These are phyloP conservation scores for Leptinotarsa peninsularis DNA, from an alignment of 2,888 invertebrate genomes.

Conservation along the genomic window DNA sequence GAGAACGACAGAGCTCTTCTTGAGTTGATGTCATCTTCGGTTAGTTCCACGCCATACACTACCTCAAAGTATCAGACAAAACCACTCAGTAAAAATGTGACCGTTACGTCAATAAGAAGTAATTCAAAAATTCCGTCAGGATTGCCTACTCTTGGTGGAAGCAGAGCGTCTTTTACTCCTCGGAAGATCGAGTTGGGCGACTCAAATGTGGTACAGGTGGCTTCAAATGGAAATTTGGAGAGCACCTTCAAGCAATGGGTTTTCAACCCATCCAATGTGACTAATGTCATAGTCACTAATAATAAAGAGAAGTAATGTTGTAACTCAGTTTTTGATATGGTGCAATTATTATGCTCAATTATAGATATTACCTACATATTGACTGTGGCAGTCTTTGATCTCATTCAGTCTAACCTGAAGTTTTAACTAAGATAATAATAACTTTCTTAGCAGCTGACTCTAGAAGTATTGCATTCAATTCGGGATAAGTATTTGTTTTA, in stretches of 20 bases:
- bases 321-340: not conserved
- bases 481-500: too few relatives aligned
- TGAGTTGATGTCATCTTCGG: slow-evolving; percentile 62
- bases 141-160: slow-evolving; percentile 58
- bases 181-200: slow-evolving; percentile 65
- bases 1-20: slow-evolving; percentile 63
- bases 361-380: not conserved
- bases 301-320: slow-evolving; percentile 47
- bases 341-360: slow-evolving; percentile 15
- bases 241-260: slow-evolving; percentile 66
- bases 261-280: slow-evolving; percentile 63
- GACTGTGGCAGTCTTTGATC: slow-evolving; percentile 7
- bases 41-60: slow-evolving; percentile 59
- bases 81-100: slow-evolving; percentile 67
- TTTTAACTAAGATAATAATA: too few relatives aligned
- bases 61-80: slow-evolving; percentile 60
- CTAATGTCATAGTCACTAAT: slow-evolving; percentile 62
- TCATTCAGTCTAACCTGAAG: not conserved
- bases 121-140: slow-evolving; percentile 69
- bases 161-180: slow-evolving; percentile 68
- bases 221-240: slow-evolving; percentile 58
- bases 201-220: slow-evolving; percentile 57
- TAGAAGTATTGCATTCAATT: too few relatives aligned
- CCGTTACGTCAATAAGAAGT: slow-evolving; percentile 74
- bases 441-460: too few relatives aligned